A percentile compares a stretch with the other conserved stretches of the same genome.
Conservation (phyloP, 2,797 vertebrate genomes). For the Dromococcyx pavoninus region DNA sequence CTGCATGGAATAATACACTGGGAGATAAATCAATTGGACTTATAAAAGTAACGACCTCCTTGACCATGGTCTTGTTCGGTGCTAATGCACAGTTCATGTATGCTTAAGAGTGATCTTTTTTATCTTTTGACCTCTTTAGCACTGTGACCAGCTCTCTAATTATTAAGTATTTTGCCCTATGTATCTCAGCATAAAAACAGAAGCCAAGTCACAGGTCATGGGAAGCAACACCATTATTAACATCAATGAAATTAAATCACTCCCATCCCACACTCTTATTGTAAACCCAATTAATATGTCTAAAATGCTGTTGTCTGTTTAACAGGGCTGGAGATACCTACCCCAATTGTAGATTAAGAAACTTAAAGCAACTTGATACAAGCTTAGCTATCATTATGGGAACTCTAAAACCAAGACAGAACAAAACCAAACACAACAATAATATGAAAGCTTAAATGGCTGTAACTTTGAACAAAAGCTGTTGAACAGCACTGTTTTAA, state of each 20-base stretch:
- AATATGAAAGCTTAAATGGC: not conserved
- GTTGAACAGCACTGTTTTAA: not conserved
- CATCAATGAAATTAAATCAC: conserved; percentile 60
- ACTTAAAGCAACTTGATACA: not conserved
- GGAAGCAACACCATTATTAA: conserved; percentile 36
- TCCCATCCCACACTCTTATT: not conserved
- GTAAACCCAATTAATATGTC: not conserved
- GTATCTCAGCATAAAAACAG: conserved; percentile 54
- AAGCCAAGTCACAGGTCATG: conserved; percentile 53
- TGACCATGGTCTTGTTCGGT: not conserved
- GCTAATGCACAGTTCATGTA: conserved; percentile 29
- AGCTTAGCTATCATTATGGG: not conserved
- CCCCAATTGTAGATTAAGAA: not conserved
- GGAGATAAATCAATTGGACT: conserved; percentile 16
- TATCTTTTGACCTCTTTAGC: conserved; percentile 39
- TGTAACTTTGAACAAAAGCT: not conserved
- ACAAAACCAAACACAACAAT: not conserved
- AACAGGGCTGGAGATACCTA: not conserved
- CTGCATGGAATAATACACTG: not conserved
- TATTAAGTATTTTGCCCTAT: conserved; percentile 60
- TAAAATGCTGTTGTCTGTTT: not conserved
- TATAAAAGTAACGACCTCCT: not conserved
- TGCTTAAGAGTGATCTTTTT: conserved; percentile 39
- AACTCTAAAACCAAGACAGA: not conserved
- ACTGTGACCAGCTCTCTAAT: conserved; percentile 52